Conservation (phyloP, 2,113 vertebrate genomes). For the Etia nguti region DNA sequence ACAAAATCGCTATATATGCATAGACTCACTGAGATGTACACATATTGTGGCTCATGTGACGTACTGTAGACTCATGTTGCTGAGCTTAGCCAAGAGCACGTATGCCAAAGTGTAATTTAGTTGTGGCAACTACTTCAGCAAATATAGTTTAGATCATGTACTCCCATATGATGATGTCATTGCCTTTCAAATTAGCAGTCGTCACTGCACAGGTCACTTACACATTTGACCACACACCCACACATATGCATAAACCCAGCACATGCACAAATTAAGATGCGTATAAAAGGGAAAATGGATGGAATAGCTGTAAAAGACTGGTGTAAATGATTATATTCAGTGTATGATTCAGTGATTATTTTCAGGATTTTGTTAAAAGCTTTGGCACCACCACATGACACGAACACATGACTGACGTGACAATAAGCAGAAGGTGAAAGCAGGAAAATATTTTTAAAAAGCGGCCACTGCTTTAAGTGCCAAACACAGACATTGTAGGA, state of each 20-base stretch:
- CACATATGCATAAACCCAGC: background rate
- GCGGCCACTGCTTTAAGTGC: background rate
- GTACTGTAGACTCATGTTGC: background rate
- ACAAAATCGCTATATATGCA: background rate
- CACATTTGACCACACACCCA: conserved; percentile 1
- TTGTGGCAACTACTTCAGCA: conserved; percentile 12
- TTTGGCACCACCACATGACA: background rate
- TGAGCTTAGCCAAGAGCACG: background rate
- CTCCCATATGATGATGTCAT: conserved; percentile 43
- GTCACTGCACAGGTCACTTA: conserved; percentile 1
- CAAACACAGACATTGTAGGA: background rate
- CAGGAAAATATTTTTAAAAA: background rate
- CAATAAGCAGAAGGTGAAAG: background rate
- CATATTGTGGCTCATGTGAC: background rate
- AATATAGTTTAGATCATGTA: conserved; percentile 39
- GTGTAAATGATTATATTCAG: background rate
- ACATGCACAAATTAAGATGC: background rate
- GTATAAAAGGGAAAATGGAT: background rate
- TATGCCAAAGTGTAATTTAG: conserved; percentile 32
- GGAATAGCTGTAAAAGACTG: background rate
- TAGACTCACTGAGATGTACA: background rate
- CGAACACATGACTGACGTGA: background rate
- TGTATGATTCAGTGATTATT: background rate
- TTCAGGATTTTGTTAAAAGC: background rate
- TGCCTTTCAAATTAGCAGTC: conserved; percentile 24